phyloP scores from a whole-genome alignment of 2,888 invertebrate species.

The Cinara cedri region DNA sequence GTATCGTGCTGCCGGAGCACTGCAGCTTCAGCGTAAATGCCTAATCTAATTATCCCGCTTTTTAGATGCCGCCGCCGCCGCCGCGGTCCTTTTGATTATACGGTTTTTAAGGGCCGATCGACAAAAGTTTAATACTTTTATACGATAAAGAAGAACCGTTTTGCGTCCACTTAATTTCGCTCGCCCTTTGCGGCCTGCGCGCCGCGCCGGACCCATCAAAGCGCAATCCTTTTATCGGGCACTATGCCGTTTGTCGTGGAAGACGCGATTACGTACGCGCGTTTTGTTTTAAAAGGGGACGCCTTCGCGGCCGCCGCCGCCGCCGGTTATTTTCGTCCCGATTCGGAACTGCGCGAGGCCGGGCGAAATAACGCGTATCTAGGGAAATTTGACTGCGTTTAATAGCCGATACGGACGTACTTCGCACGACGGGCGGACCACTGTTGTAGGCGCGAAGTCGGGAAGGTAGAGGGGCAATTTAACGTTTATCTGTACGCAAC shows the following conservation, averaged over 20 bases:
- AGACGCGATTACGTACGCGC: background rate
- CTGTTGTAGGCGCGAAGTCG: too few relatives aligned
- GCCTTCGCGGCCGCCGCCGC: background rate
- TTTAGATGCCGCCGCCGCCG: slow-evolving; percentile 26
- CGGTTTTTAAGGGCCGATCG: slow-evolving; percentile 30
- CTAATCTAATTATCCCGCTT: slow-evolving; percentile 48
- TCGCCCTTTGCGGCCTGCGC: background rate
- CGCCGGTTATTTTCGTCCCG: too few relatives aligned
- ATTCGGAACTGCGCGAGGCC: too few relatives aligned
- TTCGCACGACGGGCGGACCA: too few relatives aligned
- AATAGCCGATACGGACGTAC: too few relatives aligned
- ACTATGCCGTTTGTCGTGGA: slow-evolving; percentile 8
- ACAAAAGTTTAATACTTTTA: slow-evolving; percentile 41
- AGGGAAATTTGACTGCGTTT: too few relatives aligned
- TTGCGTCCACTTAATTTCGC: slow-evolving; percentile 33
- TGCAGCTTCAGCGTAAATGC: background rate
- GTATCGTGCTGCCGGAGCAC: background rate
- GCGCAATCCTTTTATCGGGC: slow-evolving; percentile 29
- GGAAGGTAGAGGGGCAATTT: too few relatives aligned
- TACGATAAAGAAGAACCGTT: slow-evolving; percentile 26
- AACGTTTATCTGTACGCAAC: too few relatives aligned
- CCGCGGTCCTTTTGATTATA: slow-evolving; percentile 28
- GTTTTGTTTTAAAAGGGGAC: background rate
- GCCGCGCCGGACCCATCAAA: background rate
- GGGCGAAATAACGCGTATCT: too few relatives aligned